Evolutionary conservation across 2,113 vertebrate genomes (phyloP).

Genomic region (Albula goreensis): DNA sequence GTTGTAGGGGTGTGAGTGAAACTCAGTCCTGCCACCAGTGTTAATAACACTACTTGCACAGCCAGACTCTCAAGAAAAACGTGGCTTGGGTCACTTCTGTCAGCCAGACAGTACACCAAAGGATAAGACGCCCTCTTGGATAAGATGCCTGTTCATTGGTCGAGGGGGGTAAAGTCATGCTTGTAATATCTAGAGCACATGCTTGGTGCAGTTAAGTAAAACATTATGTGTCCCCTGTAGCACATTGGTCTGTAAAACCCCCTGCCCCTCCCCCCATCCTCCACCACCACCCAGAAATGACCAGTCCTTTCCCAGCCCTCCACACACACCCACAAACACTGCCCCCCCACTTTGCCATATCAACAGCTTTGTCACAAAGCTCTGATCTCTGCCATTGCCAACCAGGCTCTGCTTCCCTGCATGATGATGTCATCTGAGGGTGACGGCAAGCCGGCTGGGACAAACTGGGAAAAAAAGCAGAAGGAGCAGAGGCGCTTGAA

Average conservation of each 20-base stretch:
- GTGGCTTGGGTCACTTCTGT: not conserved
- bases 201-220: constrained; percentile 4
- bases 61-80: not conserved
- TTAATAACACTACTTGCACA: not conserved
- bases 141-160: not conserved
- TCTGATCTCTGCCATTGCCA: not conserved
- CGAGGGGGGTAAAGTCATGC: not conserved
- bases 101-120: not conserved
- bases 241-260: not conserved
- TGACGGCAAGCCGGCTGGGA: not conserved
- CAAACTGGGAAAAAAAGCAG: not conserved
- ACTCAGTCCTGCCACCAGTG: not conserved
- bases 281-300: not conserved
- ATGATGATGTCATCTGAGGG: constrained; percentile 27
- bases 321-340: constrained; percentile 8
- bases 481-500: not conserved
- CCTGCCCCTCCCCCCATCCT: not conserved
- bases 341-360: not conserved
- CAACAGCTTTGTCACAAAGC: constrained; percentile 35
- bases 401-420: not conserved
- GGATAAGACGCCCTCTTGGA: not conserved
- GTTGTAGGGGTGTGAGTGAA: not conserved
- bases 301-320: constrained; percentile 1
- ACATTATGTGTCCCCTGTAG: not conserved
- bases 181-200: not conserved